These are phyloP conservation scores for Pandemis heparana DNA, from an alignment of 2,888 invertebrate species.

Conservation along the genomic window DNA sequence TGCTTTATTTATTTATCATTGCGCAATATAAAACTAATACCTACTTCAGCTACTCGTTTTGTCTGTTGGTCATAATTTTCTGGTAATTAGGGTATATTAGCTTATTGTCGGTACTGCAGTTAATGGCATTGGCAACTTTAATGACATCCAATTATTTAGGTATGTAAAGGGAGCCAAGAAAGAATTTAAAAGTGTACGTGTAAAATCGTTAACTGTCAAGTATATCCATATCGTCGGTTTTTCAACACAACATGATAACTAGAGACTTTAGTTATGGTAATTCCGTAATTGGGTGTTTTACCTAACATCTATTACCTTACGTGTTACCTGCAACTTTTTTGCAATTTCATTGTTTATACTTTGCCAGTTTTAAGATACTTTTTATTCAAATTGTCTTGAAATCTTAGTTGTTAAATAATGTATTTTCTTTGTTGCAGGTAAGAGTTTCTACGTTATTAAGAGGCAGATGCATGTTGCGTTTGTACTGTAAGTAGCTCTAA, in stretches of 20 bases:
- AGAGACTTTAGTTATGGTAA: too few species aligned
- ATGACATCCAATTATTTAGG: neutral
- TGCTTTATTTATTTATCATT: neutral
- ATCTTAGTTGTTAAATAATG: neutral
- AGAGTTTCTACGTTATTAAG: neutral
- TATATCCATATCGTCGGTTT: too few species aligned
- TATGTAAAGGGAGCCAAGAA: too few species aligned
- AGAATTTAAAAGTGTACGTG: too few species aligned
- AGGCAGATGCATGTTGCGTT: neutral
- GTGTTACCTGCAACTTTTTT: too few species aligned
- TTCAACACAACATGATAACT: too few species aligned
- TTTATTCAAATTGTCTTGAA: too few species aligned
- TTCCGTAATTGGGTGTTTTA: too few species aligned
- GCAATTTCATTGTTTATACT: neutral
- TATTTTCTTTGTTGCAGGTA: slow-evolving; percentile 4
- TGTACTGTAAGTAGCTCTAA: neutral
- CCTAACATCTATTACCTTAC: too few species aligned
- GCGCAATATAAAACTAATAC: neutral
- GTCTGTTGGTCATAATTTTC: neutral
- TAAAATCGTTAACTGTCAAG: too few species aligned
- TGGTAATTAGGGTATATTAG: neutral
- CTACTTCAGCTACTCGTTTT: neutral
- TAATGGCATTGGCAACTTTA: neutral
- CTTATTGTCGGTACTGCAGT: neutral
- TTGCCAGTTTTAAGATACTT: neutral